A percentile compares a stretch with the other conserved stretches of the same genome.
phyloP scores from a whole-genome alignment of 2,113 vertebrate genomes.

The Hemibagrus wyckioides region DNA sequence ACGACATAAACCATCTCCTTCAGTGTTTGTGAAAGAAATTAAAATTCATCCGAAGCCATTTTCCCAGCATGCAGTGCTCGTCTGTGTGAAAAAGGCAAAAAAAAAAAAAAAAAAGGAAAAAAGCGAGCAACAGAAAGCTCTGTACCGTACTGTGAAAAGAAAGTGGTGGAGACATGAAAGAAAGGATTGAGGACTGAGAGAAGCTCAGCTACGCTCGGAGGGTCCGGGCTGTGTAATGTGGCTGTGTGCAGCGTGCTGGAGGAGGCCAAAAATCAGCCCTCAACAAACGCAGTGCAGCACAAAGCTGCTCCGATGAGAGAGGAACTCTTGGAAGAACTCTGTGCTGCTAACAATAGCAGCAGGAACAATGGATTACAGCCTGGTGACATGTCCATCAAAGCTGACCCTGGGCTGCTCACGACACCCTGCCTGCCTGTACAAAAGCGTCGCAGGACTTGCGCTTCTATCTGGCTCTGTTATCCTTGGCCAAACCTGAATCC shows the following conservation, averaged over 20 bases:
- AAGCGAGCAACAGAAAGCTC: slow-evolving; percentile 29
- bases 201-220: slow-evolving; percentile 47
- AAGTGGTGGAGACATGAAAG: slow-evolving; percentile 44
- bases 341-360: slow-evolving; percentile 42
- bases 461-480: slow-evolving; percentile 49
- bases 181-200: slow-evolving; percentile 42
- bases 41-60: slow-evolving; percentile 36
- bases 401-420: slow-evolving; percentile 24
- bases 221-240: slow-evolving; percentile 49
- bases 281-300: slow-evolving; percentile 38
- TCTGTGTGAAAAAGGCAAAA: slow-evolving; percentile 36
- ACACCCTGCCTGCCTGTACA: slow-evolving; percentile 24
- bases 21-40: slow-evolving; percentile 31
- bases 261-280: slow-evolving; percentile 37
- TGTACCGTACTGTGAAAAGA: slow-evolving; percentile 41
- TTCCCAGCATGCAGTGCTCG: slow-evolving; percentile 23
- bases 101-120: not conserved
- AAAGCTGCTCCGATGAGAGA: slow-evolving; percentile 49
- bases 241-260: slow-evolving; percentile 27
- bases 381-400: slow-evolving; percentile 57
- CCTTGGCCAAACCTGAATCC: slow-evolving; percentile 38
- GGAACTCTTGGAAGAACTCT: slow-evolving; percentile 49
- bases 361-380: slow-evolving; percentile 53
- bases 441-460: slow-evolving; percentile 40
- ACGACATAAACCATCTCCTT: not conserved